Evolutionary conservation across 1,140 invertebrate genomes (phyloP), one percentile per base, ranked within the genome.

Genomic region (Coptotermes formosanus): DNA sequence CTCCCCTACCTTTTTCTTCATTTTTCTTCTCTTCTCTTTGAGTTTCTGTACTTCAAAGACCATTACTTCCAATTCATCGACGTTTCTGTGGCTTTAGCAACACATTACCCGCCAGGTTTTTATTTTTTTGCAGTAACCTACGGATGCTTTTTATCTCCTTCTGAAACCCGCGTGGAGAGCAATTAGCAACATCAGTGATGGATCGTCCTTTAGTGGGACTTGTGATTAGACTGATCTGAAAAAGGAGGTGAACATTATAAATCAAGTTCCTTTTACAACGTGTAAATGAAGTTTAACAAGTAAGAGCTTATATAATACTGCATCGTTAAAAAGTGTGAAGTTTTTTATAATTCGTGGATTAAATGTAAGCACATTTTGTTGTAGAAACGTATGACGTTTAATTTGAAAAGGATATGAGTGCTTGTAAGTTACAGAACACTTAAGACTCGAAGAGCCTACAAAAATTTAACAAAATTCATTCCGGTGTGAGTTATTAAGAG

Each of bases 51-150:
- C 25, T 30, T n/a, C 8, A 75, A 75, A 75, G 16, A n/a, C 59
- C 59, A 75, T 75, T 75, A 75, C 64, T 75, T 75, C n/a, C 25
- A 75, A 30, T 75, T 75, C 64, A 75, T 75, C 64, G 64, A 16
- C 8, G 64, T 75, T 75, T 30, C 64, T 75, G 25, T 75, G 64
- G 64, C n/a, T 75, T 75, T 75, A n/a, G 64, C 64, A 75, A 75
- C 64, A 30, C 64, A 30, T 75, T 75, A 75, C 64, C 25, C 8
- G 59, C 59, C 19, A 23, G 21, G 64, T n/a, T n/a, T 75, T 75
- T 30, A 8, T 16, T 75, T 75, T 59, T 75, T 75, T 75, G 9
- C n/a, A 75, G 64, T 75, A 8, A 8, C 2, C 64, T 75, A 75
- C 30, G 4, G 64, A n/a, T 25, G 25, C 64, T 30, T 75, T 38